Conservation (phyloP, 2,888 invertebrate species). For the Ischnus inquisitorius region DNA sequence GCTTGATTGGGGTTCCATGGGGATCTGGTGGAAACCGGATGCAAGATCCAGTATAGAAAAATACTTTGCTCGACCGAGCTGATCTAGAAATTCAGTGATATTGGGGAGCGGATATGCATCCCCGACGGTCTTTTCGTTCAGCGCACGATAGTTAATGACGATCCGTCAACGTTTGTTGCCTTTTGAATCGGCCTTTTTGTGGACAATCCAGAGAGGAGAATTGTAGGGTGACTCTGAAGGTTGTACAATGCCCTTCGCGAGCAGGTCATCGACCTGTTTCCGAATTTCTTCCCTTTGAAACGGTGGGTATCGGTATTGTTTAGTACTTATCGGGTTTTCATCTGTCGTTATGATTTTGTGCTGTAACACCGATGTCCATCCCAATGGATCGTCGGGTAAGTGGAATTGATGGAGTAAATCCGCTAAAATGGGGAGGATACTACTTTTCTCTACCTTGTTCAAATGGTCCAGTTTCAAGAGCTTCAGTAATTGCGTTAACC, state of each 20-base stretch:
- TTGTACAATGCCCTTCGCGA: conserved; percentile 11
- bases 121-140: conserved; percentile 19
- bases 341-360: conserved; percentile 37
- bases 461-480: neutral
- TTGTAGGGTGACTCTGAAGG: conserved; percentile 25
- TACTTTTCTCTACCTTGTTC: neutral
- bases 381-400: conserved; percentile 14
- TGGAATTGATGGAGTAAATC: conserved; percentile 11
- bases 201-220: conserved; percentile 18
- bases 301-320: conserved; percentile 37
- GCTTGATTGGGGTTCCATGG: neutral
- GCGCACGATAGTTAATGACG: conserved; percentile 14
- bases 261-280: conserved; percentile 16
- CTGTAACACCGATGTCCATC: neutral
- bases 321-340: conserved; percentile 24
- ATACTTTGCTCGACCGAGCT: conserved; percentile 16
- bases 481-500: neutral
- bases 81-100: conserved; percentile 9
- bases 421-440: neutral
- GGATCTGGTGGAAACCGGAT: conserved; percentile 9
- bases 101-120: conserved; percentile 4
- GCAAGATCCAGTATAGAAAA: conserved; percentile 10
- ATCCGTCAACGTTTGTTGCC: conserved; percentile 36
- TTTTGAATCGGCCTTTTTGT: conserved; percentile 6
- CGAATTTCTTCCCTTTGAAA: conserved; percentile 27